phyloP scores from a whole-genome alignment of 37 sponge, comb jelly and placozoan species.

The Geodia barretti region DNA sequence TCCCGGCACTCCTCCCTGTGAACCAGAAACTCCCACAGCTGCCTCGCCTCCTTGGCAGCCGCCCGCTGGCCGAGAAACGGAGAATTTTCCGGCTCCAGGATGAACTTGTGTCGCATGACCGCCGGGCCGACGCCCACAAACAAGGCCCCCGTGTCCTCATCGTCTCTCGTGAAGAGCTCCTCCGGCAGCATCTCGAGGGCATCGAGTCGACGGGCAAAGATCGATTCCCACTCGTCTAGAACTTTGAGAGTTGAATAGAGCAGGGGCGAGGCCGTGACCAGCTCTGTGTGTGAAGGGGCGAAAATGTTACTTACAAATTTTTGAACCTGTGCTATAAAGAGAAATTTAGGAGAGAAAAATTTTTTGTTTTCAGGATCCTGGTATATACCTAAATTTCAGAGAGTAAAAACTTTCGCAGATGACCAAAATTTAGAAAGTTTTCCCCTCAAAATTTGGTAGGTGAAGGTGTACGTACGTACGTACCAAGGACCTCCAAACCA shows the following conservation, averaged over 20 bases:
- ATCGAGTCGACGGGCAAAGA: slow-evolving; percentile 52
- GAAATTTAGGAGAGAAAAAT: neutral
- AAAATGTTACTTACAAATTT: too few species aligned
- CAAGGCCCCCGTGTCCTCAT: neutral
- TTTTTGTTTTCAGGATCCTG: too few species aligned
- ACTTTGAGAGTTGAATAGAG: slow-evolving; percentile 60
- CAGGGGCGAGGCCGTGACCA: slow-evolving; percentile 70
- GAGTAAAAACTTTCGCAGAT: neutral
- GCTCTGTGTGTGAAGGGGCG: slow-evolving; percentile 41
- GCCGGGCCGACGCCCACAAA: slow-evolving; percentile 48
- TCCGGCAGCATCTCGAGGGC: slow-evolving; percentile 42
- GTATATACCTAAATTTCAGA: neutral
- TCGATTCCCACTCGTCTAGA: slow-evolving; percentile 79
- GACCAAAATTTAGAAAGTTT: neutral
- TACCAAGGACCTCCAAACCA: slow-evolving; percentile 84
- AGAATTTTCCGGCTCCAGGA: slow-evolving; percentile 77
- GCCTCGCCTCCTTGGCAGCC: slow-evolving; percentile 31
- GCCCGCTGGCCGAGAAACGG: slow-evolving; percentile 70
- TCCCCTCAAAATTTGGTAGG: neutral
- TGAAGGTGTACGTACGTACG: neutral
- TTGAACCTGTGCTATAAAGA: neutral
- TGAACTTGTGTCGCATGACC: slow-evolving; percentile 73
- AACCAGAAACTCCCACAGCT: slow-evolving; percentile 73
- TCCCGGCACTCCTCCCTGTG: slow-evolving; percentile 62
- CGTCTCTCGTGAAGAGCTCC: slow-evolving; percentile 34